These are phyloP conservation scores for Glaucomys volans DNA, from an alignment of 2,113 vertebrate genomes.

Conservation along the genomic window DNA sequence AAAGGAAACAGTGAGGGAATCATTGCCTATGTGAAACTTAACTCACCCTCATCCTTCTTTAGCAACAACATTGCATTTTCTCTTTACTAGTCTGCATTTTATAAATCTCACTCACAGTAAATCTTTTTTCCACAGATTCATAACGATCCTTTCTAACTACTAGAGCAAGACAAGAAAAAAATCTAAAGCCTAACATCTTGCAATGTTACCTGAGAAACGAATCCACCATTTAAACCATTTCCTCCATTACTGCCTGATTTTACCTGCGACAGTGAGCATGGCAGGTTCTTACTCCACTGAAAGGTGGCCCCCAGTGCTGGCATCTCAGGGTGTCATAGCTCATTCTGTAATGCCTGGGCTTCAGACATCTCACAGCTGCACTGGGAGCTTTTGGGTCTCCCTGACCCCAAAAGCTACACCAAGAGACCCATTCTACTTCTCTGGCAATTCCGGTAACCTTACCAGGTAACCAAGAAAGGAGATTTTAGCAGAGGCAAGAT, in stretches of 20 bases:
- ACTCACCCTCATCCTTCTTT: background rate
- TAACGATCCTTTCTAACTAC: background rate
- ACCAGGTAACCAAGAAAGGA: background rate
- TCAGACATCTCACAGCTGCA: background rate
- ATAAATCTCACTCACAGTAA: background rate
- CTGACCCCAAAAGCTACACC: background rate
- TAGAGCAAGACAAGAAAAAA: background rate
- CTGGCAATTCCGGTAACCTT: background rate
- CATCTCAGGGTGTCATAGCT: background rate
- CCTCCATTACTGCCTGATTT: background rate
- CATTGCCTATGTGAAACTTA: too few relatives aligned
- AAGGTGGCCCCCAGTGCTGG: background rate
- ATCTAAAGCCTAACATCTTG: background rate
- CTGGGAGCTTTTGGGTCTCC: background rate
- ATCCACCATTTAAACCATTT: background rate
- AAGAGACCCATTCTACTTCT: too few relatives aligned
- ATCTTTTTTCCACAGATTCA: background rate
- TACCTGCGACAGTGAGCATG: background rate
- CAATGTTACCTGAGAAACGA: background rate
- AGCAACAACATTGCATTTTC: background rate
- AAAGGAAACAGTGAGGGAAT: background rate
- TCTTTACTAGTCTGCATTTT: background rate
- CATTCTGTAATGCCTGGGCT: too few relatives aligned
- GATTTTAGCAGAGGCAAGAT: background rate
- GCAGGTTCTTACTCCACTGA: background rate